Conservation (phyloP, 2,888 invertebrate genomes). For the Choristoneura rosaceana region DNA sequence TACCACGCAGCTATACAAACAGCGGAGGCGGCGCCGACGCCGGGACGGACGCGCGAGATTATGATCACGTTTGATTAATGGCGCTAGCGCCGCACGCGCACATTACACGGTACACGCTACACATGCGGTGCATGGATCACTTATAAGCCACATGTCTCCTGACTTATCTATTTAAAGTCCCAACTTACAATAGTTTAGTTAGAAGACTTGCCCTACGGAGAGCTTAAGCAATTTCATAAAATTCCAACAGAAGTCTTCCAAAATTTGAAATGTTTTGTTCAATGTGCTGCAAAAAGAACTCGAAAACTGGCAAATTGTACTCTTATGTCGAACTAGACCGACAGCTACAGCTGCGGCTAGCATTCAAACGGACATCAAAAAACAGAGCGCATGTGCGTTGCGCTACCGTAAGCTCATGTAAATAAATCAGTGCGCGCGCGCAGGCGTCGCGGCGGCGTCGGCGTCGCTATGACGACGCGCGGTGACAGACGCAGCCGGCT, state of each 20-base stretch:
- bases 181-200: conserved; percentile 12
- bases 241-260: neutral
- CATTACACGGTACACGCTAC: conserved; percentile 42
- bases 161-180: conserved; percentile 36
- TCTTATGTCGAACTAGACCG: conserved; percentile 20
- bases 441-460: conserved; percentile 48
- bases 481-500: conserved; percentile 53
- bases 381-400: conserved; percentile 45
- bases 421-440: conserved; percentile 59
- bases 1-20: conserved; percentile 78
- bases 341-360: conserved; percentile 37
- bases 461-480: conserved; percentile 49
- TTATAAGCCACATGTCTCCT: conserved; percentile 37
- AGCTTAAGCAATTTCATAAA: neutral
- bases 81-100: conserved; percentile 65
- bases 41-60: conserved; percentile 64
- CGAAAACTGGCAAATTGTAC: neutral
- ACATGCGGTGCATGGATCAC: conserved; percentile 44
- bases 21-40: conserved; percentile 73
- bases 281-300: conserved; percentile 4
- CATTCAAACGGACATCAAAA: conserved; percentile 36
- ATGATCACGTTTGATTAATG: conserved; percentile 81
- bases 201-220: neutral
- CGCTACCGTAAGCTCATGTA: conserved; percentile 45
- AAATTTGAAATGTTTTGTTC: neutral